Conservation (phyloP, 2,888 invertebrate species). For the Ctenicera cuprea region DNA sequence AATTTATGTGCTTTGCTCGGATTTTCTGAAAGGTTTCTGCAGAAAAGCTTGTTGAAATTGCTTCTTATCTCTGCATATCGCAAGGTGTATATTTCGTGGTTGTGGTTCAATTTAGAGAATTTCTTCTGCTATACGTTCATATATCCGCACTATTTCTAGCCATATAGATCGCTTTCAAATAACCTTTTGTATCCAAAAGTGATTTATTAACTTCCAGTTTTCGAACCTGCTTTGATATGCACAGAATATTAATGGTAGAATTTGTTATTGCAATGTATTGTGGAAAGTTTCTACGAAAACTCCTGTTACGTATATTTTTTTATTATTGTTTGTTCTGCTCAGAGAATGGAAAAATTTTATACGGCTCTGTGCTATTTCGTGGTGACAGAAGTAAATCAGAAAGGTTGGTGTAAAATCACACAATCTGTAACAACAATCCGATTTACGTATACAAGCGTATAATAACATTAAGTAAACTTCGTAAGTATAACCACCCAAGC, state of each 20-base stretch:
- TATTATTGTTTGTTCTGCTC: too few relatives aligned
- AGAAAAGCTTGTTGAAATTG: constrained; percentile 21
- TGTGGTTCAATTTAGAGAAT: neutral
- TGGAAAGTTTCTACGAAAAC: too few relatives aligned
- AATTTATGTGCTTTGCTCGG: neutral
- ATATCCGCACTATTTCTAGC: neutral
- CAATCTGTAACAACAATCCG: constrained; percentile 46
- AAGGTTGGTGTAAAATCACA: constrained; percentile 41
- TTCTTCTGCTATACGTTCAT: neutral
- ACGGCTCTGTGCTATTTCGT: too few relatives aligned
- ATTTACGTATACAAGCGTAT: constrained; percentile 44
- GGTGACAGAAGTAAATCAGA: constrained; percentile 36
- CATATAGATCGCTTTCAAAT: neutral
- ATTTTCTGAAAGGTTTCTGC: constrained; percentile 2
- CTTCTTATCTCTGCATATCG: constrained; percentile 15
- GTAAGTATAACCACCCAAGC: constrained; percentile 39
- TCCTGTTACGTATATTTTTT: too few relatives aligned
- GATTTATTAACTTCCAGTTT: constrained; percentile 7
- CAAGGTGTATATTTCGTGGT: constrained; percentile 16
- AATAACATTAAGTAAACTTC: constrained; percentile 41
- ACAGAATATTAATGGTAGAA: too few relatives aligned
- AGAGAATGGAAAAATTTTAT: too few relatives aligned
- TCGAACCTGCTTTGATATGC: too few relatives aligned
- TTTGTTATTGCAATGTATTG: too few relatives aligned
- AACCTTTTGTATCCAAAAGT: neutral